Evolutionary conservation across 2,113 vertebrate genomes (phyloP), one percentile per base, ranked within the genome.

Genomic region (Oxyruncus cristatus): DNA sequence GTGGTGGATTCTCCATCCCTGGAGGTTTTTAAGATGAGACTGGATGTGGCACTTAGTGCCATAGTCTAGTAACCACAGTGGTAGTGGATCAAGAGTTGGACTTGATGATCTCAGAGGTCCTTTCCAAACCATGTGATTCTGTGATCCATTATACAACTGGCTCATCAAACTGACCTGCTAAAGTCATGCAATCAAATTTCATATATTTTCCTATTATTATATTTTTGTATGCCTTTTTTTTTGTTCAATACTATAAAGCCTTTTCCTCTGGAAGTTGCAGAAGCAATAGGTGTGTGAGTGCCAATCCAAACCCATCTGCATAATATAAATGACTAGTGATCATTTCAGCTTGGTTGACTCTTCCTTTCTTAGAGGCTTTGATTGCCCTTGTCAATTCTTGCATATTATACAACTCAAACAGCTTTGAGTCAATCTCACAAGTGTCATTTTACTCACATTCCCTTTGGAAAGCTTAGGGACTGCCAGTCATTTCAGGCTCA

Each of bases 241-340:
- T 71, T 63, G 8, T 75, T 76, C n/a, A n/a, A 68, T 83, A 52
- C 2, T 0, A 7, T 56, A 20, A 27, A 35, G 5, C 4, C 16
- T 75, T 93, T 58, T 32, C 20, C 28, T 30, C 13, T 65, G 21
- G 9, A 68, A 79, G 33, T 8, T 82, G 27, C 52, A 52, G 58
- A 33, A 79, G 9, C 27, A 30, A 0, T 17, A 3, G 0, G 1
- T 22, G 27, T 78, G 28, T 0, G 1, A 76, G 9, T 55, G 42
- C 35, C 47, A 39, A 5, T 70, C 71, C 41, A 28, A 66, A 88
- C 23, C 44, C 61, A 33, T 13, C 75, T 5, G 2, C 52, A 78
- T 75, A 82, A 47, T 12, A 14, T 3, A 61, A 92, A 63, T 52
- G 24, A 28, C 47, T 28, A 21, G 6, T 32, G 66, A 46, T 66